These are phyloP conservation scores for Mystacornis crossleyi DNA, from an alignment of 2,113 vertebrate species.

Conservation along the genomic window DNA sequence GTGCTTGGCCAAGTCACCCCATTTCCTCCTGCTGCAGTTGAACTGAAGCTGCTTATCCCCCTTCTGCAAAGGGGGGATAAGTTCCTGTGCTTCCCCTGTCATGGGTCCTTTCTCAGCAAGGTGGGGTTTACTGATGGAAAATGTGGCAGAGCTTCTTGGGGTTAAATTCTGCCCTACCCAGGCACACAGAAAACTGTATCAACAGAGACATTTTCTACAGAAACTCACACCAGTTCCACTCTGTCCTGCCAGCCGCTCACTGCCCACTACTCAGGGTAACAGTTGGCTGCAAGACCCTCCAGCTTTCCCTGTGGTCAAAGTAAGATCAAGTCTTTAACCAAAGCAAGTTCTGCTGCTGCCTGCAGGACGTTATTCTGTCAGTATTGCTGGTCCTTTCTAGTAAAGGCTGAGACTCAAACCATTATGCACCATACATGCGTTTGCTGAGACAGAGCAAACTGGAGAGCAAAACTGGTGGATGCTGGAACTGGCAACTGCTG, in stretches of 20 bases:
- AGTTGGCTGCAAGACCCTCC: neutral
- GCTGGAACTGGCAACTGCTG: neutral
- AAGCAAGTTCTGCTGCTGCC: neutral
- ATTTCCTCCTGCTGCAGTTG: neutral
- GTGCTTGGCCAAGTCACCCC: neutral
- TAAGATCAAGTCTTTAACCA: neutral
- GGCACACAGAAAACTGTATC: neutral
- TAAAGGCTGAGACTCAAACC: neutral
- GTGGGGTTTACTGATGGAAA: neutral
- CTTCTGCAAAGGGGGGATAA: too few relatives aligned
- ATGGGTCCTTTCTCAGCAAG: neutral
- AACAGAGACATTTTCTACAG: neutral
- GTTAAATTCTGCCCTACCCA: neutral
- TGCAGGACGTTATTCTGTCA: neutral
- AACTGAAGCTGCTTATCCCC: neutral
- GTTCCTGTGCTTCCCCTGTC: neutral
- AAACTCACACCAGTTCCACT: neutral
- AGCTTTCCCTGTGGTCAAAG: neutral
- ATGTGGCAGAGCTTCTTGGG: neutral
- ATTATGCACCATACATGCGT: fast-evolving
- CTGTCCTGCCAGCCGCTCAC: neutral
- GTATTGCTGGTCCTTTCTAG: neutral
- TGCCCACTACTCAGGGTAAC: neutral
- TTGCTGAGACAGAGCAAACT: neutral
- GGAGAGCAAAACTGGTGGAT: neutral